Conservation (phyloP, 2,888 invertebrate species). For the Pseudococcus viburni region DNA sequence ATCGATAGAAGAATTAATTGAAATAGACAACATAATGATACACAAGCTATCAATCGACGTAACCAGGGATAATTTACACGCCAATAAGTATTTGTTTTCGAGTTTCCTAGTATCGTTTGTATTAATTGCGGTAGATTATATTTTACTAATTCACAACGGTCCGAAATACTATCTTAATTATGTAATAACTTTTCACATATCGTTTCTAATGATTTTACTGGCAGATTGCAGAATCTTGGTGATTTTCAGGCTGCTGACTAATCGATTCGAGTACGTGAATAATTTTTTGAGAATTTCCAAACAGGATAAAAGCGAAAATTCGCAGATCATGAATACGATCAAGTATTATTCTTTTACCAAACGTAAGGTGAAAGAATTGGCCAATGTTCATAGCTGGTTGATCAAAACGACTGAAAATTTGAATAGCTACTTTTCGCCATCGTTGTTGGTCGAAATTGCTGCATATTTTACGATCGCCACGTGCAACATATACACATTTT, state of each 20-base stretch:
- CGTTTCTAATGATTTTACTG: conserved; percentile 14
- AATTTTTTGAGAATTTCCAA: conserved; percentile 6
- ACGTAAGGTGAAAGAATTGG: not conserved
- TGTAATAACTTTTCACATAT: conserved; percentile 24
- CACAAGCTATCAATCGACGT: conserved; percentile 32
- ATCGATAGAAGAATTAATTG: not conserved
- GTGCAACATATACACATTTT: conserved; percentile 15
- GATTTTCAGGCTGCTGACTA: not conserved
- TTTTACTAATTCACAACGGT: not conserved
- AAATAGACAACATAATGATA: conserved; percentile 19
- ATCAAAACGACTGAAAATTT: conserved; percentile 18
- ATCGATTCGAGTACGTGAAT: conserved; percentile 6
- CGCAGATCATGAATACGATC: not conserved
- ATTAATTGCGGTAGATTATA: not conserved
- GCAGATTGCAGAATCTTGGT: conserved; percentile 27
- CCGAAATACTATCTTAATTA: conserved; percentile 17
- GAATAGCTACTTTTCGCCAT: conserved; percentile 10
- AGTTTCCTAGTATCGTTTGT: not conserved
- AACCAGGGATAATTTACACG: conserved; percentile 18
- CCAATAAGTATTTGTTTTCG: not conserved
- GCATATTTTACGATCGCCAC: conserved; percentile 14
- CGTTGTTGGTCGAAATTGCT: conserved; percentile 1
- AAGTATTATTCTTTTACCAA: conserved; percentile 8
- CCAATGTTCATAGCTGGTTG: not conserved
- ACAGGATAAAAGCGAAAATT: not conserved